Conservation (phyloP, 2,113 vertebrate genomes). For the Leuciscus idus region DNA sequence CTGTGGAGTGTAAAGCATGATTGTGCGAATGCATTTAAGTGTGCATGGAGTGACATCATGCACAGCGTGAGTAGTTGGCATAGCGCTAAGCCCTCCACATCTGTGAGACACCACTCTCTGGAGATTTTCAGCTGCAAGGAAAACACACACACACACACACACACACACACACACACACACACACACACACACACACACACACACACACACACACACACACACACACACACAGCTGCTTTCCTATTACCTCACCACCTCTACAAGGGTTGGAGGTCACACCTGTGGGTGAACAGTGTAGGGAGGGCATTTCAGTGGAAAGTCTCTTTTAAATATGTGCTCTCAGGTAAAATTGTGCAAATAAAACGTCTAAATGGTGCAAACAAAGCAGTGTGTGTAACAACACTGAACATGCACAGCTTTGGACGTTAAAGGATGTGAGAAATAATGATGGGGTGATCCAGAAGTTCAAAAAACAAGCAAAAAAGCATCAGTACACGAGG, state of each 20-base stretch:
- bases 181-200: constrained; percentile 27
- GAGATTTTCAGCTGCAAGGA: constrained; percentile 44
- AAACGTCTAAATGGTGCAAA: constrained; percentile 14
- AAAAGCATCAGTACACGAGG: not conserved
- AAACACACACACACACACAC: constrained; percentile 34
- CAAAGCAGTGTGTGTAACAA: constrained; percentile 23
- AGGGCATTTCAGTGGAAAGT: constrained; percentile 9
- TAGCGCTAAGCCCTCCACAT: constrained; percentile 45
- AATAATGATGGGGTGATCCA: not conserved
- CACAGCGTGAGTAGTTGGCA: not conserved
- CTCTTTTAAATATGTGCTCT: not conserved
- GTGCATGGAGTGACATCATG: constrained; percentile 9
- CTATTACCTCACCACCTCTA: constrained; percentile 48
- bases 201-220: constrained; percentile 26
- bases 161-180: not conserved
- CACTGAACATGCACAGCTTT: constrained; percentile 10
- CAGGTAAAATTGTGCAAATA: not conserved
- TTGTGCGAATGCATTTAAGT: constrained; percentile 27
- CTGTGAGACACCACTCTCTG: constrained; percentile 37
- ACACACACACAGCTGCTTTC: constrained; percentile 36
- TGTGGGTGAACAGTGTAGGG: not conserved
- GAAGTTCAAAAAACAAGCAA: not conserved
- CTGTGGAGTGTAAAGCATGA: constrained; percentile 6
- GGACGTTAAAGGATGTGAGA: no score
- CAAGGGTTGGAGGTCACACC: constrained; percentile 24